Evolutionary conservation across 1,140 invertebrate species (phyloP), one percentile per base, ranked within the genome.

Genomic region (Sarcophaga peregrina): DNA sequence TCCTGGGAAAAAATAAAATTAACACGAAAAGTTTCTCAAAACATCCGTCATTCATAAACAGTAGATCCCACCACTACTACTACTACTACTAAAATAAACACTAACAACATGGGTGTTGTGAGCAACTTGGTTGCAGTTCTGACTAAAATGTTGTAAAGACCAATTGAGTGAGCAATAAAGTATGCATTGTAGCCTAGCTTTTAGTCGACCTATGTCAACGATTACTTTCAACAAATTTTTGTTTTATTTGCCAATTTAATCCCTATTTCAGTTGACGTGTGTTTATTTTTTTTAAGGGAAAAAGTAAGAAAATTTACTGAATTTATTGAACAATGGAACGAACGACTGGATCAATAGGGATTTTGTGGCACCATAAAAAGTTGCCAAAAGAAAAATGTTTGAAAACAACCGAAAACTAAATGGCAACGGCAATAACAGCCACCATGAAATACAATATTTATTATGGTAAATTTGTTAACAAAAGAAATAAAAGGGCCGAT

Each of bases 301-400:
- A 72, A 72, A 25, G 17, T 72, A 17, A 9, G 13, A 72, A 37
- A 37, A 37, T 46, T 17, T 25, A 45, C 47, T 76, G 74, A 8
- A 76, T 76, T 76, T 76, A 76, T 76, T 45, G 15, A 76, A 76
- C 74, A 76, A 76, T 48, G 73, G 25, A 5, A n/a, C n/a, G n/a
- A 9, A 45, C 58, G 73, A 45, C 9, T 74, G 45, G 37, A 48
- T 76, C 74, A 76, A 76, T 76, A 46, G 74, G 74, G 74, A 76
- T 76, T 76, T 48, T 76, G 45, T 17, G 8, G 9, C n/a, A 47
- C 74, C 74, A 76, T 76, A 76, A 15, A 48, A 48, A 76, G 74
- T 47, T 76, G 8, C 13, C 25, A 37, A 37, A 37, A n/a, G 10
- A 76, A 76, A 46, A 76, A 76, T 76, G 45, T 17, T 46, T 47